Evolutionary conservation across 2,888 invertebrate species (phyloP).

Genomic region (Plagodis pulveraria): DNA sequence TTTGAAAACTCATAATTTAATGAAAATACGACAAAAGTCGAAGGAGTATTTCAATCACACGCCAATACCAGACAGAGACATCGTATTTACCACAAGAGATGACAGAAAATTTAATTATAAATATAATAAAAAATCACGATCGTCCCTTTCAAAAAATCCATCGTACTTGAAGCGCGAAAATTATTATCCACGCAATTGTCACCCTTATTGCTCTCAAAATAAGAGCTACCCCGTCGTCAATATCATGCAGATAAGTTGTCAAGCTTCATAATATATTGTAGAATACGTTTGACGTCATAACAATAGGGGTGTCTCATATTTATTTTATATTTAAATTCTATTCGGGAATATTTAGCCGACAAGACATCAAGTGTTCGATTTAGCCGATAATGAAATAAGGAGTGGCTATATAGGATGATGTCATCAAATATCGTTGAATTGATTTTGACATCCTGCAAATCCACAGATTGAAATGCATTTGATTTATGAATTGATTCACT

Average conservation of each 20-base stretch:
- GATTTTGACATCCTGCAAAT: conserved; percentile 28
- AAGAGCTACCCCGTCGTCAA: conserved; percentile 42
- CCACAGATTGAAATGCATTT: neutral
- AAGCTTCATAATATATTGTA: conserved; percentile 73
- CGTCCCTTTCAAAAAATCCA: conserved; percentile 72
- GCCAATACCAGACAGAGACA: conserved; percentile 78
- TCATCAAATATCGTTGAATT: conserved; percentile 60
- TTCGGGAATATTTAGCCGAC: conserved; percentile 66
- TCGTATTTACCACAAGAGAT: conserved; percentile 71
- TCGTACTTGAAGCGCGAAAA: conserved; percentile 40
- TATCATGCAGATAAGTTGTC: conserved; percentile 27
- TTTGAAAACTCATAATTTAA: conserved; percentile 51
- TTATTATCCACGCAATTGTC: conserved; percentile 57
- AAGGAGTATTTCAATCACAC: conserved; percentile 70
- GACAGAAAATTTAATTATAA: conserved; percentile 84
- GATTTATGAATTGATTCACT: too few species aligned
- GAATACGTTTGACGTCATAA: conserved; percentile 74
- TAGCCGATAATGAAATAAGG: conserved; percentile 54
- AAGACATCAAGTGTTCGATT: conserved; percentile 72
- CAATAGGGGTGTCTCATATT: conserved; percentile 75
- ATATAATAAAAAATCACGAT: conserved; percentile 79
- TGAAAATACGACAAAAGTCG: conserved; percentile 62
- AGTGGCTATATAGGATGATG: conserved; percentile 51
- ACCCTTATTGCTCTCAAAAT: conserved; percentile 52
- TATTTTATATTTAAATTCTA: conserved; percentile 72